These are phyloP conservation scores for Tragelaphus scriptus DNA, from an alignment of 2,113 vertebrate genomes.

Conservation along the genomic window DNA sequence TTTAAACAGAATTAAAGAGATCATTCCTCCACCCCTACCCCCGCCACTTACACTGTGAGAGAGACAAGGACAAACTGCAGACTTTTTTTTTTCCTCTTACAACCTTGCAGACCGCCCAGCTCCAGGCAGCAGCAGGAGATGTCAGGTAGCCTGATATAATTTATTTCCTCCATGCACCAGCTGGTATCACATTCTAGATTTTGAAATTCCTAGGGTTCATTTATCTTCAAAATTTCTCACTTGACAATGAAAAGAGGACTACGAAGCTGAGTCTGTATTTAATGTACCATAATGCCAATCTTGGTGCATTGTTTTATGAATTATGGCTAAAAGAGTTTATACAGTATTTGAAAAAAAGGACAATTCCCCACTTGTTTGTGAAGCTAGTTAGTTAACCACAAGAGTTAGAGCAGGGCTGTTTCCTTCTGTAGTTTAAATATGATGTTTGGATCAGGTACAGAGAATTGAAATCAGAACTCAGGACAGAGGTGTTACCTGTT, in stretches of 20 bases:
- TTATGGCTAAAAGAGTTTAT: conserved; percentile 52
- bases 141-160: conserved; percentile 58
- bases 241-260: conserved; percentile 55
- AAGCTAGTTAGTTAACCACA: conserved; percentile 50
- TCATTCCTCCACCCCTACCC: background rate
- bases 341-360: conserved; percentile 47
- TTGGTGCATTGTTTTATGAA: conserved; percentile 58
- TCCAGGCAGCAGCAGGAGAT: conserved; percentile 36
- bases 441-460: conserved; percentile 26
- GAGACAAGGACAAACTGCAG: conserved; percentile 47
- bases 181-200: conserved; percentile 45
- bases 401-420: background rate
- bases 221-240: conserved; percentile 59
- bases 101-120: background rate
- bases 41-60: background rate
- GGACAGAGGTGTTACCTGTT: background rate
- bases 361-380: conserved; percentile 37
- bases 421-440: conserved; percentile 36
- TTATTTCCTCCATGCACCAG: conserved; percentile 52
- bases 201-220: conserved; percentile 57
- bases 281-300: conserved; percentile 44
- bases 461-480: conserved; percentile 36
- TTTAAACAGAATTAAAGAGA: conserved; percentile 33
- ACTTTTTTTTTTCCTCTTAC: background rate
- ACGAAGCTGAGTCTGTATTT: conserved; percentile 50